Percentiles rank a stretch among this genome's conserved stretches.
Evolutionary conservation across 64 coral and sea anemone genomes (phyloP).

Genomic region (Exaiptasia diaphana): DNA sequence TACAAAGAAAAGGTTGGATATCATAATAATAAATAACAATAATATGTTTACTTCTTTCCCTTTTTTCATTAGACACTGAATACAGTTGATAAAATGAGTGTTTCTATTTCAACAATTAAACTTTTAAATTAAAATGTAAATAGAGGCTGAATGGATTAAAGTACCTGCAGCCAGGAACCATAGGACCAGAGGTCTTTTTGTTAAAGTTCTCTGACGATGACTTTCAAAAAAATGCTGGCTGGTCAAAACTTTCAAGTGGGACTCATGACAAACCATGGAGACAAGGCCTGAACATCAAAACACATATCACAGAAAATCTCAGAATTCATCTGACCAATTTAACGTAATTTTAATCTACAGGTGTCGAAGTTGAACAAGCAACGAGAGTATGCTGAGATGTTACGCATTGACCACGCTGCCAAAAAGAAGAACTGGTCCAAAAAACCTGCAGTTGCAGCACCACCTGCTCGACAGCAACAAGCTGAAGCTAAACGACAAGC

Average conservation of each 20-base stretch:
- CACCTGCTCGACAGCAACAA: constrained; percentile 45
- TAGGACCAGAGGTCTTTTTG: no score
- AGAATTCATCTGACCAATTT: background rate
- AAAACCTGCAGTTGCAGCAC: background rate
- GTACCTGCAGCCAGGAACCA: no score
- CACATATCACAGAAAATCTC: no score
- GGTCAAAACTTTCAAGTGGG: no score
- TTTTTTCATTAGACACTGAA: background rate
- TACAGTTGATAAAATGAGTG: background rate
- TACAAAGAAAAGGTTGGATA: constrained; percentile 67
- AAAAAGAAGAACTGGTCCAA: constrained; percentile 43
- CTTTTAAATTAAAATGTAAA: background rate
- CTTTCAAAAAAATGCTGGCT: no score
- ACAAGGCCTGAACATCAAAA: no score
- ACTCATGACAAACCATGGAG: no score
- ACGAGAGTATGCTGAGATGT: constrained; percentile 71
- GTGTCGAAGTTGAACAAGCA: constrained; percentile 58
- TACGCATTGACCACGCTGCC: constrained; percentile 61
- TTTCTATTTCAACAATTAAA: background rate
- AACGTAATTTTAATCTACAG: constrained; percentile 7
- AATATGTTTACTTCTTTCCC: background rate
- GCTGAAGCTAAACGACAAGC: constrained; percentile 63
- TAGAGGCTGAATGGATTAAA: no score
- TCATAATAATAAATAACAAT: background rate
- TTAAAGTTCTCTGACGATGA: background rate